A percentile compares a stretch with the other conserved stretches of the same genome.
Evolutionary conservation across 1,140 invertebrate genomes (phyloP).

Genomic region (Brachionus paranguensis): DNA sequence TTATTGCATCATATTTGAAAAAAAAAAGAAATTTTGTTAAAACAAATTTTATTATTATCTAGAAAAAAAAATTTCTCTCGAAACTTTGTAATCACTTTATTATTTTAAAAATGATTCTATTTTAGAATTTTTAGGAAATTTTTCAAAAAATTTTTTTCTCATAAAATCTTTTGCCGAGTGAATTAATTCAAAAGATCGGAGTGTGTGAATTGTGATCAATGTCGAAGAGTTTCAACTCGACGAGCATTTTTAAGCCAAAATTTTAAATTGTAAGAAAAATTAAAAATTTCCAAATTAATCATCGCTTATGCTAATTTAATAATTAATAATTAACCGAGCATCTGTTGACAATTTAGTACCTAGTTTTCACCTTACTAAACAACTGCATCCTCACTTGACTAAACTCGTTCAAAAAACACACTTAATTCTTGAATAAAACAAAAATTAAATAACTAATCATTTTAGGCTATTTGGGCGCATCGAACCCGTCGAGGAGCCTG

Average conservation of each 20-base stretch:
- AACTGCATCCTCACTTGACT: background rate
- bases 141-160: background rate
- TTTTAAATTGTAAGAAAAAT: background rate
- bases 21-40: too few species aligned
- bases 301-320: background rate
- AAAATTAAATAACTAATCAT: background rate
- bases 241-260: background rate
- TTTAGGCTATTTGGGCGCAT: background rate
- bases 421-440: background rate
- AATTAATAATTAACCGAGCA: background rate
- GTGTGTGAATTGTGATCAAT: background rate
- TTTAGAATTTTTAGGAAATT: background rate
- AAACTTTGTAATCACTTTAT: too few species aligned
- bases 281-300: background rate
- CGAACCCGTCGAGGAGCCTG: background rate
- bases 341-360: background rate
- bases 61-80: too few species aligned
- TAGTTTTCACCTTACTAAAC: background rate
- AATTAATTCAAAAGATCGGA: background rate
- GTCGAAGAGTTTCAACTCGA: background rate
- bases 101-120: background rate
- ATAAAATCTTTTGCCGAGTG: too few species aligned
- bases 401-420: background rate
- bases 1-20: background rate
- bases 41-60: too few species aligned